phyloP scores from a whole-genome alignment of 2,113 vertebrate species.

The Nematolebias whitei region DNA sequence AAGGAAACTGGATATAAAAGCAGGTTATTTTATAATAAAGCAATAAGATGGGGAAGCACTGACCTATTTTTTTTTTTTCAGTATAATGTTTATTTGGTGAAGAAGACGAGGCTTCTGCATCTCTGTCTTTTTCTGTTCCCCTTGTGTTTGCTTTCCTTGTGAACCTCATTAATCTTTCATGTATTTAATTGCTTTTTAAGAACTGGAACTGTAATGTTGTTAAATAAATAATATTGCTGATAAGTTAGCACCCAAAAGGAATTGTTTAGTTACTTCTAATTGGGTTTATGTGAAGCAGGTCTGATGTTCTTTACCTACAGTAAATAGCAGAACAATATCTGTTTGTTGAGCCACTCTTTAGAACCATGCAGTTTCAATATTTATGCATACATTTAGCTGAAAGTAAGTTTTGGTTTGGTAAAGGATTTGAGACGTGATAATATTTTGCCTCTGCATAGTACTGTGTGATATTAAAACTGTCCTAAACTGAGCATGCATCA shows the following conservation, averaged over 20 bases:
- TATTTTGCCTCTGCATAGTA: neutral
- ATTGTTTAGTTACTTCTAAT: neutral
- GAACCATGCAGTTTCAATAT: neutral
- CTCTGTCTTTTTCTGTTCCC: neutral
- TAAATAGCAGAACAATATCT: too few relatives aligned
- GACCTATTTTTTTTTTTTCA: constrained; percentile 16
- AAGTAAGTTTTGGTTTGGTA: too few relatives aligned
- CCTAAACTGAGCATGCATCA: constrained; percentile 3
- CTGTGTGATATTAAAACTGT: constrained; percentile 10
- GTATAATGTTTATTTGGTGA: neutral
- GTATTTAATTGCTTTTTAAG: neutral
- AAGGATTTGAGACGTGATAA: neutral
- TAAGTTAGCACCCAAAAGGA: neutral
- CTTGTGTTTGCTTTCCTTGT: neutral
- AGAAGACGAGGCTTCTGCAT: neutral
- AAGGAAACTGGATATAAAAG: too few relatives aligned
- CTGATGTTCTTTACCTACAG: too few relatives aligned
- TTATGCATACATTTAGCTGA: neutral
- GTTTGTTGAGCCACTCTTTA: neutral
- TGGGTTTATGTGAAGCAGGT: neutral
- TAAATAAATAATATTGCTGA: too few relatives aligned
- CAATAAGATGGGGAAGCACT: neutral
- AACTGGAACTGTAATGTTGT: neutral
- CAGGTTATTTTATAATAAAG: neutral
- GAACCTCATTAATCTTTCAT: neutral